These are phyloP conservation scores for Phrynocephalus vlangalii DNA, from an alignment of 2,797 vertebrate species.

Conservation along the genomic window DNA sequence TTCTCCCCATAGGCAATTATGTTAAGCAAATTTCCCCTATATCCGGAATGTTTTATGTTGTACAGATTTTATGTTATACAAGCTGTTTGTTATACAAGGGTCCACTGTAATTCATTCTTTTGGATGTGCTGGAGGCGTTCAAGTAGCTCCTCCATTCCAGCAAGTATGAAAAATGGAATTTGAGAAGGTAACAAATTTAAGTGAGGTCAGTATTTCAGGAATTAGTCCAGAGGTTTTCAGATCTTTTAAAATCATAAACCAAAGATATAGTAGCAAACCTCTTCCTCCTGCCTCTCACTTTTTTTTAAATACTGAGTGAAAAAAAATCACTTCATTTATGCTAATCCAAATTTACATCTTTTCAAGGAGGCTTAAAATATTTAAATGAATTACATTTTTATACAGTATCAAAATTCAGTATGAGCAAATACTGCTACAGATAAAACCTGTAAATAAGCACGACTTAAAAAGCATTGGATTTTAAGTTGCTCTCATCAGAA, in stretches of 20 bases:
- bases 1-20: too few relatives aligned
- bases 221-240: background rate
- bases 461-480: background rate
- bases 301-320: background rate
- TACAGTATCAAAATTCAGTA: background rate
- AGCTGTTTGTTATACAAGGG: too few relatives aligned
- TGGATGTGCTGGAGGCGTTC: background rate
- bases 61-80: too few relatives aligned
- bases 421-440: background rate
- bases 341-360: background rate
- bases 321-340: background rate
- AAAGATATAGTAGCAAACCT: background rate
- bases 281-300: background rate
- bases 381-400: too few relatives aligned
- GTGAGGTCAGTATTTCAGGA: background rate
- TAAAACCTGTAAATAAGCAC: background rate
- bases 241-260: background rate
- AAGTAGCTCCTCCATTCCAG: conserved; percentile 1
- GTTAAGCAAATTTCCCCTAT: too few relatives aligned
- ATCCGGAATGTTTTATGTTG: too few relatives aligned
- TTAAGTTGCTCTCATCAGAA: background rate
- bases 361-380: background rate
- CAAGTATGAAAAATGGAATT: conserved; percentile 2
- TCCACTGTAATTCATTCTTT: conserved; percentile 1
- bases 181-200: background rate